Conservation (phyloP, 2,113 vertebrate species). For the Sphyrna mokarran region DNA sequence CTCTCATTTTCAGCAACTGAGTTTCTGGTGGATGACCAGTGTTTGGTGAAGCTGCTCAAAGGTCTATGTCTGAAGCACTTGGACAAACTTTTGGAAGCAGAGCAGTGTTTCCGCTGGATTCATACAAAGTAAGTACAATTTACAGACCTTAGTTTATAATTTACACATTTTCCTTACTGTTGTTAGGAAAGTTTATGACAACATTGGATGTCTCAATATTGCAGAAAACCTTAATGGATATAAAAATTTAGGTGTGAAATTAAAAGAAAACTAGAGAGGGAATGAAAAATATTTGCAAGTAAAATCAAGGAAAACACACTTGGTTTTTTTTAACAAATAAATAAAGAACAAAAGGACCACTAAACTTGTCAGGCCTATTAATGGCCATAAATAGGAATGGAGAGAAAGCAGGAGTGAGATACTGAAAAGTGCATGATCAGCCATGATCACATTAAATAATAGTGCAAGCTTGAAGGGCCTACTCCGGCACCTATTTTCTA, state of each 20-base stretch:
- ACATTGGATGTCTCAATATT: background rate
- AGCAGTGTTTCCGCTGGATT: constrained; percentile 86
- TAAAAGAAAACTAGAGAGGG: background rate
- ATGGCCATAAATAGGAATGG: background rate
- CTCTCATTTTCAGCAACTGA: constrained; percentile 64
- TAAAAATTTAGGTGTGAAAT: background rate
- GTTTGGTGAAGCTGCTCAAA: constrained; percentile 81
- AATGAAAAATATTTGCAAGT: background rate
- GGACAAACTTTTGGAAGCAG: constrained; percentile 73
- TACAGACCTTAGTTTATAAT: background rate
- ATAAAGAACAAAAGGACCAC: background rate
- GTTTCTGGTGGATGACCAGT: constrained; percentile 78
- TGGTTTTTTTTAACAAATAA: background rate
- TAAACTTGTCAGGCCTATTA: background rate
- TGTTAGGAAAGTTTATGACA: background rate
- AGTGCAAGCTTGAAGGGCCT: no score
- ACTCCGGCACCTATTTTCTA: no score
- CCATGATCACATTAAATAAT: no score
- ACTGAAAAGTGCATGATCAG: no score
- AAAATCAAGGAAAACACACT: no score
- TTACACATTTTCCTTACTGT: background rate
- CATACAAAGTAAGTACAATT: constrained; percentile 72
- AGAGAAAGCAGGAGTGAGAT: no score
- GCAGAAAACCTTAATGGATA: background rate
- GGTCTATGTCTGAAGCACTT: constrained; percentile 90